These are phyloP conservation scores for Scaptomyza tumidula DNA, from an alignment of 2,888 invertebrate genomes.

Conservation along the genomic window DNA sequence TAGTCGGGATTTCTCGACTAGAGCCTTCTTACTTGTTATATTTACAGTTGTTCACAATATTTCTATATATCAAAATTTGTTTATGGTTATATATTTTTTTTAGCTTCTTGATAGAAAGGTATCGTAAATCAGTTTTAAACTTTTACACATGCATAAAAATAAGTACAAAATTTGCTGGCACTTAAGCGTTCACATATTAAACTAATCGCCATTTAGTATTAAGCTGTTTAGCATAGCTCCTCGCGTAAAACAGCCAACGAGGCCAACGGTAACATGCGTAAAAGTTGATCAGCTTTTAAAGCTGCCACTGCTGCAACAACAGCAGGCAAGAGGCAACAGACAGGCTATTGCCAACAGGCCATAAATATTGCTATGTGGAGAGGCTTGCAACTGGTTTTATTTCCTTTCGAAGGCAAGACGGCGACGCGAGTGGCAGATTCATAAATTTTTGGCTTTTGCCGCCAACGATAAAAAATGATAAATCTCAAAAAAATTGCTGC, in stretches of 20 bases:
- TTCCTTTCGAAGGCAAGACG: background rate
- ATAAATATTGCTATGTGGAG: constrained; percentile 43
- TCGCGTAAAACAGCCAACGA: constrained; percentile 36
- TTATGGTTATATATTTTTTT: no score
- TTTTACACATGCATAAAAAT: no score
- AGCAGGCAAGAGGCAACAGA: constrained; percentile 2
- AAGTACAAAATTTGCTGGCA: no score
- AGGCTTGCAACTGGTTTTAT: constrained; percentile 55
- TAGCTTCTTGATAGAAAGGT: no score
- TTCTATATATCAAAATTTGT: no score
- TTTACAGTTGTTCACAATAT: no score
- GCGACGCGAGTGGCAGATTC: constrained; percentile 41
- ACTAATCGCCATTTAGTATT: constrained; percentile 29
- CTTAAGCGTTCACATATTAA: background rate
- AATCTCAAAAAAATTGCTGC: constrained; percentile 62
- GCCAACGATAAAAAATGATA: constrained; percentile 64
- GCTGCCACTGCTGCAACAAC: constrained; percentile 12
- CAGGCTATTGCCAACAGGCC: constrained; percentile 4
- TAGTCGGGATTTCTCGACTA: no score
- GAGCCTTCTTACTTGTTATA: no score
- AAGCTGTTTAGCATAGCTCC: constrained; percentile 8
- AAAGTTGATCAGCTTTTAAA: constrained; percentile 17
- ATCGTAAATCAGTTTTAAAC: no score
- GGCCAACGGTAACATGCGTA: constrained; percentile 73
- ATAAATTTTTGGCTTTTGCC: constrained; percentile 60